Evolutionary conservation across 2,113 vertebrate species (phyloP).

Genomic region (Ardeotis arabs): DNA sequence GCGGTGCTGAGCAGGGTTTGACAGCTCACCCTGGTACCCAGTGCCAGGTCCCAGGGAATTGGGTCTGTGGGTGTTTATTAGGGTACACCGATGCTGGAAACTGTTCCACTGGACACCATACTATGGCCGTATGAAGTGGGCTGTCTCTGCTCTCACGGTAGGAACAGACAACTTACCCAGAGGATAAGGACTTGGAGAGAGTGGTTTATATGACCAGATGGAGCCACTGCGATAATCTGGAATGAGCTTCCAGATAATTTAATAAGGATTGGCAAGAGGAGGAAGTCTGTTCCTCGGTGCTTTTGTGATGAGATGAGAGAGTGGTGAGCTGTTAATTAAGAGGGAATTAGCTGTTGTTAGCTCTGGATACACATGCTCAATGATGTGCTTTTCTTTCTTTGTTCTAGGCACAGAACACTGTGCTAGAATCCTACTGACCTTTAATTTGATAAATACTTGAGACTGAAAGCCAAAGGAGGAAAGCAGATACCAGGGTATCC

Average conservation of each 20-base stretch:
- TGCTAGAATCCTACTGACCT: background rate
- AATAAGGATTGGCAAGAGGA: conserved; percentile 19
- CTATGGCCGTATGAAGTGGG: background rate
- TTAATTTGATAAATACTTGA: background rate
- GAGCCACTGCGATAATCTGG: background rate
- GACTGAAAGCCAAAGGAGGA: background rate
- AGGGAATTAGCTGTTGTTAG: background rate
- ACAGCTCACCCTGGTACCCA: background rate
- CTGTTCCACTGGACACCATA: background rate
- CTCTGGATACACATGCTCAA: background rate
- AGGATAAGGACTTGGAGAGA: background rate
- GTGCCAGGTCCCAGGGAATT: background rate
- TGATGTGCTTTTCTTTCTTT: background rate
- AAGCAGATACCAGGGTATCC: background rate
- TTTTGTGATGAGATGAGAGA: background rate
- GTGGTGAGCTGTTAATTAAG: conserved; percentile 32
- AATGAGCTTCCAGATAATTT: background rate
- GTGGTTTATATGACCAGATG: background rate
- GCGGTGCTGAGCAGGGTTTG: background rate
- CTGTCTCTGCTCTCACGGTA: background rate
- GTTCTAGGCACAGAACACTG: background rate
- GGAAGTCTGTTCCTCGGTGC: background rate
- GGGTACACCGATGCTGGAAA: fast-evolving
- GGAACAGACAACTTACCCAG: background rate
- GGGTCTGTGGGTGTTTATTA: background rate